Conservation (phyloP, 92 coral and sea anemone species). For the Hydrozoanthus gracilis region DNA sequence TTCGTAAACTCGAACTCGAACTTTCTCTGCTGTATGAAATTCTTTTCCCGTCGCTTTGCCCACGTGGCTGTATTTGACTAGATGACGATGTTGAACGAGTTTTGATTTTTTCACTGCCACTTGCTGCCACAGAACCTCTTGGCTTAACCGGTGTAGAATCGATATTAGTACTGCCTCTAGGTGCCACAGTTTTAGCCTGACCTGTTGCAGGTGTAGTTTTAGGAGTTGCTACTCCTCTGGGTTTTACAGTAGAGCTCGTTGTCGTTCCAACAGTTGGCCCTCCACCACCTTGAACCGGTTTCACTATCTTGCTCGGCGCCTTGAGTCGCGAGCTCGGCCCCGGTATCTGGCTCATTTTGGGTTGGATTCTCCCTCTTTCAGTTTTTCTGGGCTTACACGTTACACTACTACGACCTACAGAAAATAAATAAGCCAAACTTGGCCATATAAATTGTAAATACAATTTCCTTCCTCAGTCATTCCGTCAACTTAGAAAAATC, state of each 20-base stretch:
- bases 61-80: constrained; percentile 59
- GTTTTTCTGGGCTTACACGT: constrained; percentile 14
- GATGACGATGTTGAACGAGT: constrained; percentile 29
- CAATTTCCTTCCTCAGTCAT: constrained; percentile 34
- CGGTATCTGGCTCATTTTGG: constrained; percentile 87
- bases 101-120: constrained; percentile 59
- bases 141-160: constrained; percentile 65
- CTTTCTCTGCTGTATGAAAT: constrained; percentile 79
- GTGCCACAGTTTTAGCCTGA: constrained; percentile 57
- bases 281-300: constrained; percentile 90
- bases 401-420: constrained; percentile 20
- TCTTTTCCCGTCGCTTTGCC: constrained; percentile 77
- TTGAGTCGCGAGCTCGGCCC: constrained; percentile 76
- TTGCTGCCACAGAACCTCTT: constrained; percentile 71
- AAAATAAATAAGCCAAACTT: constrained; percentile 10
- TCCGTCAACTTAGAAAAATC: constrained; percentile 30
- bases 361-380: constrained; percentile 26
- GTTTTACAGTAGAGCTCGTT: constrained; percentile 66
- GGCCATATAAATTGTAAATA: neutral
- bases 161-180: constrained; percentile 56
- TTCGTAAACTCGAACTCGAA: constrained; percentile 83
- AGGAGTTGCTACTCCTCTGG: constrained; percentile 70
- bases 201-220: constrained; percentile 57
- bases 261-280: constrained; percentile 62
- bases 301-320: constrained; percentile 78